Percentiles rank a stretch among this genome's conserved stretches.
Conservation (phyloP, 2,797 vertebrate genomes). For the Poeciliopsis infans region DNA sequence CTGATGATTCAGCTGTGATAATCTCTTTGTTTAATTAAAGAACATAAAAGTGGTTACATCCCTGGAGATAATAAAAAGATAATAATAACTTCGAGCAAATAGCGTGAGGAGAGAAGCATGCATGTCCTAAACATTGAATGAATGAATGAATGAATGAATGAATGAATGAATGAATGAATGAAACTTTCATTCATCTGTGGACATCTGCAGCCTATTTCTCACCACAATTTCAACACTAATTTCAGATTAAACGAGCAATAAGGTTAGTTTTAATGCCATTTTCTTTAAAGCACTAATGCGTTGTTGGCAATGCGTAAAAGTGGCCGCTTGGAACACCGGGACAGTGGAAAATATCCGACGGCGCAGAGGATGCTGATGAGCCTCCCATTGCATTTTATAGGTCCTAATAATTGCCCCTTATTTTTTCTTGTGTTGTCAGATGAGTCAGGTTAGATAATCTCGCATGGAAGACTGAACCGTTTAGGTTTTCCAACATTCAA, state of each 20-base stretch:
- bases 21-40: background rate
- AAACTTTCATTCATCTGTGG: background rate
- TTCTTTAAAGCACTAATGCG: constrained; percentile 2
- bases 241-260: background rate
- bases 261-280: background rate
- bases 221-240: background rate
- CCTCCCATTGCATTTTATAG: constrained; percentile 32
- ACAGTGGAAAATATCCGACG: constrained; percentile 34
- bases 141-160: constrained; percentile 10
- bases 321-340: constrained; percentile 3
- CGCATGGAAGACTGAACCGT: background rate
- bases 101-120: constrained; percentile 29
- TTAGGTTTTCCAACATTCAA: background rate
- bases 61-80: background rate
- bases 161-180: constrained; percentile 14
- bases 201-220: constrained; percentile 22
- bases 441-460: constrained; percentile 25
- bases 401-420: constrained; percentile 25
- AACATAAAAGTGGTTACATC: constrained; percentile 2
- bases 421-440: background rate
- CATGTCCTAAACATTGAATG: constrained; percentile 11
- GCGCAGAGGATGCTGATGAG: constrained; percentile 17
- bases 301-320: constrained; percentile 28
- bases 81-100: background rate
- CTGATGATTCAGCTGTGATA: background rate